Conservation (phyloP, 2,113 vertebrate species). For the Lanius ludovicianus region DNA sequence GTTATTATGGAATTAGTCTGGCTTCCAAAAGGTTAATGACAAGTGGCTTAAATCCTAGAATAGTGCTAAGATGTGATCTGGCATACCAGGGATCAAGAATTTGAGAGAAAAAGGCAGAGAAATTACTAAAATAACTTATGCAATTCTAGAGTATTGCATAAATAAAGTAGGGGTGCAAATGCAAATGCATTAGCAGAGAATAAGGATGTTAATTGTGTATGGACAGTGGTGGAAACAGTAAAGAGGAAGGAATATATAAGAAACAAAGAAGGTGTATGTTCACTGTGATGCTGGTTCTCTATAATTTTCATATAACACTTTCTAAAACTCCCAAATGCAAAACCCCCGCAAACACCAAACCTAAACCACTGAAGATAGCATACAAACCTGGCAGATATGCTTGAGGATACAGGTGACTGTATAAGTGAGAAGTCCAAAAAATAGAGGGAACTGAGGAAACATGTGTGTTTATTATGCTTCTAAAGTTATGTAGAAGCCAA, state of each 20-base stretch:
- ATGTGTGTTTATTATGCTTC: background rate
- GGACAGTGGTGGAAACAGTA: background rate
- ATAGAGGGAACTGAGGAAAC: background rate
- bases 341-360: accelerated
- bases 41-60: background rate
- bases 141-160: background rate
- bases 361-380: background rate
- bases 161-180: background rate
- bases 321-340: background rate
- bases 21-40: background rate
- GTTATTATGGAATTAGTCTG: background rate
- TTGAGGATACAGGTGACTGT: background rate
- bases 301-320: background rate
- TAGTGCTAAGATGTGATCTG: background rate
- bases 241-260: background rate
- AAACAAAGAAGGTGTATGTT: background rate
- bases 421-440: background rate
- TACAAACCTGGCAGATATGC: background rate
- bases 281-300: background rate
- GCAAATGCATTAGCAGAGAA: background rate
- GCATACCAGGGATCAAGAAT: background rate
- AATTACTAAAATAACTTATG: background rate
- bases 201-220: background rate
- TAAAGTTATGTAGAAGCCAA: background rate
- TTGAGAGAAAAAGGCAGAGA: background rate